These are phyloP conservation scores for Thereva nobilitata DNA, from an alignment of 2,888 invertebrate species.

Conservation along the genomic window DNA sequence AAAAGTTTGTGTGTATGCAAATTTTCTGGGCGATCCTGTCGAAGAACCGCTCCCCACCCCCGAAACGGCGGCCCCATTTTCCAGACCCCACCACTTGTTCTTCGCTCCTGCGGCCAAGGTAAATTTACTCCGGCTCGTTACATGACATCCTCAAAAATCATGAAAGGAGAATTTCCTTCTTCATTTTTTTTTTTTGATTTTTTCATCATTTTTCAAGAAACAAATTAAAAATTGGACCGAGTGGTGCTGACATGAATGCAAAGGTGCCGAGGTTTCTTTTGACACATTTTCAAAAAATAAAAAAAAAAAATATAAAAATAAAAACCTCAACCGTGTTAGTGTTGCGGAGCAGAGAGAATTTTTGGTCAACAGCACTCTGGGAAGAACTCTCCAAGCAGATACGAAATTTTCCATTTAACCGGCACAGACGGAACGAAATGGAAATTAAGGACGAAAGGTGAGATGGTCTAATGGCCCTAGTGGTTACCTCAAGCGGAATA, in stretches of 20 bases:
- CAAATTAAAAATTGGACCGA: conserved; percentile 7
- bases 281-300: conserved; percentile 8
- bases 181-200: neutral
- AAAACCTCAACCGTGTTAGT: too few species aligned
- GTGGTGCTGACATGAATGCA: conserved; percentile 13
- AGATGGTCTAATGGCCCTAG: conserved; percentile 1
- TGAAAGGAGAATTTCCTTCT: neutral
- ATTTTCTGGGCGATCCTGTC: conserved; percentile 24
- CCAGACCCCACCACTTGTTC: neutral
- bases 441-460: conserved; percentile 14
- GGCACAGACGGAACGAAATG: conserved; percentile 6
- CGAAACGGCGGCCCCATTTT: neutral
- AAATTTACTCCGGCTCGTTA: neutral
- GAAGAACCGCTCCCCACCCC: conserved; percentile 2
- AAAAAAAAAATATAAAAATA: neutral
- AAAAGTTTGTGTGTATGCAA: conserved; percentile 35
- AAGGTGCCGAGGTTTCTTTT: conserved; percentile 11
- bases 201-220: neutral
- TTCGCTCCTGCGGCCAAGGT: neutral
- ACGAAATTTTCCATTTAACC: conserved; percentile 31
- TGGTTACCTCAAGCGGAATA: conserved; percentile 28
- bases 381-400: conserved; percentile 14
- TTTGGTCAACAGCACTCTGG: conserved; percentile 26
- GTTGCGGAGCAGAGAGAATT: conserved; percentile 2
- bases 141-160: neutral